A percentile compares a stretch with the other conserved stretches of the same genome.
Conservation (phyloP, 2,888 invertebrate species). For the Scrobipalpa atriplicella region DNA sequence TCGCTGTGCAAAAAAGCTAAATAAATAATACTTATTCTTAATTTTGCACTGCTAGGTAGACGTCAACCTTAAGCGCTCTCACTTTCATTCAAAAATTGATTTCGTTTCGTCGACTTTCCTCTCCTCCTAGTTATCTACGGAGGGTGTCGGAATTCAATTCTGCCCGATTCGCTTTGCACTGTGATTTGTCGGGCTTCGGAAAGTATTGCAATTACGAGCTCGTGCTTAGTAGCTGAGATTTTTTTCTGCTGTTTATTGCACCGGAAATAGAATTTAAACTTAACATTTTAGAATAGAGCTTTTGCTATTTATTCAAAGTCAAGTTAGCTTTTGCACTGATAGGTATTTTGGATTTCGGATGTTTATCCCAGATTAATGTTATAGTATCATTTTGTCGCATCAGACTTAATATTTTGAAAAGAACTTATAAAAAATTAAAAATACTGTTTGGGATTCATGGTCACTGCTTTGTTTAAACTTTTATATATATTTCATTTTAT, state of each 20-base stretch:
- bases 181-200: slow-evolving; percentile 46
- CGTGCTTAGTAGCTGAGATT: neutral
- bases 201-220: slow-evolving; percentile 49
- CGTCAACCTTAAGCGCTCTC: neutral
- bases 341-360: no score
- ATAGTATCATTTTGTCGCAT: no score
- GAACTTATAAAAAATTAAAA: no score
- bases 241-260: neutral
- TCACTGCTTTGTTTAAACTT: no score
- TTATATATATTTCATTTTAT: no score
- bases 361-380: no score
- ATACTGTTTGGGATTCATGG: no score
- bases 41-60: neutral
- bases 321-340: no score
- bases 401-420: no score
- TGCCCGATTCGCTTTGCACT: neutral
- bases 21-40: no score
- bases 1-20: neutral
- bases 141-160: neutral
- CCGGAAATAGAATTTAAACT: neutral
- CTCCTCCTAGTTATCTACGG: neutral
- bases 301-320: no score
- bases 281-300: no score
- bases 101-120: neutral
- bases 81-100: neutral